Conservation (phyloP, 1,140 invertebrate genomes). For the Mamestra configurata region DNA sequence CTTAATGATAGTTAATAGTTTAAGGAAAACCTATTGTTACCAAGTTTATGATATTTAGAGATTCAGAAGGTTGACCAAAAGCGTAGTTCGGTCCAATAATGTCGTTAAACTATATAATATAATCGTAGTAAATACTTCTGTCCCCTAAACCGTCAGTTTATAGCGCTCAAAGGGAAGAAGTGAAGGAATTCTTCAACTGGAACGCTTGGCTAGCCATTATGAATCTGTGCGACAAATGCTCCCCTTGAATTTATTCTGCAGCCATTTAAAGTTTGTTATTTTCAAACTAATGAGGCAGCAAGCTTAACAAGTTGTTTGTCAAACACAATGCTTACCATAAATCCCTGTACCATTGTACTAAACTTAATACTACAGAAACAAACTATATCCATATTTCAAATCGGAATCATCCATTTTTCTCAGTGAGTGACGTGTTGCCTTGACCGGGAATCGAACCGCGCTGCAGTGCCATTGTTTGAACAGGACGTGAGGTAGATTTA, state of each 20-base stretch:
- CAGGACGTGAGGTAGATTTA: constrained; percentile 22
- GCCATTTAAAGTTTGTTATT: neutral
- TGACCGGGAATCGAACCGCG: constrained; percentile 53
- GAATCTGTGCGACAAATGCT: neutral
- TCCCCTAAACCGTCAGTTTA: too few species aligned
- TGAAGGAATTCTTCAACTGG: too few species aligned
- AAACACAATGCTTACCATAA: neutral
- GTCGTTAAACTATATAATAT: too few species aligned
- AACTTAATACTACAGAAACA: constrained; percentile 19
- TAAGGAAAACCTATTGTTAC: too few species aligned
- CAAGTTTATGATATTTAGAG: too few species aligned
- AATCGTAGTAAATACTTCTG: too few species aligned
- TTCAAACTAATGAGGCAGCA: neutral
- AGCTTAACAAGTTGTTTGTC: neutral
- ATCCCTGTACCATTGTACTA: constrained; percentile 9
- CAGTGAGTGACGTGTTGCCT: constrained; percentile 31
- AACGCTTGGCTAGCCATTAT: neutral
- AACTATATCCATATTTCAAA: constrained; percentile 36
- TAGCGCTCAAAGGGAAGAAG: too few species aligned
- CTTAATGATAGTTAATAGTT: too few species aligned
- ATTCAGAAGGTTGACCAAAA: too few species aligned
- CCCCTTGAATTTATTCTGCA: neutral
- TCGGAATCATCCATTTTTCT: constrained; percentile 51
- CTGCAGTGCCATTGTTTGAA: constrained; percentile 41
- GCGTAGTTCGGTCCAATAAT: too few species aligned